Conservation (phyloP, 2,888 invertebrate genomes). For the Monoplex corrugatus region DNA sequence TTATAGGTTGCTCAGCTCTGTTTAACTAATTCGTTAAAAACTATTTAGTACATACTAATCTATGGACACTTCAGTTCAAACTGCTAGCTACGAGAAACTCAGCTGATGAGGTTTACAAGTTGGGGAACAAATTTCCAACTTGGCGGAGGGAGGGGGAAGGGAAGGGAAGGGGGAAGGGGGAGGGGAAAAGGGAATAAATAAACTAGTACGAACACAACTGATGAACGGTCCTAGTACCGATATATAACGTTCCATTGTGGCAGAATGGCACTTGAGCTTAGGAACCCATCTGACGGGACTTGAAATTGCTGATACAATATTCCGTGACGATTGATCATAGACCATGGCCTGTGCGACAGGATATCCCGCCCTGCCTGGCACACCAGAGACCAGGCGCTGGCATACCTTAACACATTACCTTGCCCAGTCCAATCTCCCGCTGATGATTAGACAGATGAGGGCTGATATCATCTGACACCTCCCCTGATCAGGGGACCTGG, state of each 20-base stretch:
- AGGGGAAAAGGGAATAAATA: neutral
- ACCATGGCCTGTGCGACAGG: no score
- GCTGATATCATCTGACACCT: constrained; percentile 45
- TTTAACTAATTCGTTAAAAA: neutral
- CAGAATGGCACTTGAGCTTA: neutral
- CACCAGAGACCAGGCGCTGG: neutral
- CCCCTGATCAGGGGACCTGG: neutral
- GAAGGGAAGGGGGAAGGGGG: neutral
- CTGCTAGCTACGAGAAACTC: neutral
- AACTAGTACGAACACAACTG: neutral
- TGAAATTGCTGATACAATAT: constrained; percentile 1
- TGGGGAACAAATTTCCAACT: no score
- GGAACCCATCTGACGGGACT: neutral
- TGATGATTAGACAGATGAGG: constrained; percentile 37
- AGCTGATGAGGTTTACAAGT: neutral
- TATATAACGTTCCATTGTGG: neutral
- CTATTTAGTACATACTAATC: neutral
- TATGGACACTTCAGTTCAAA: neutral
- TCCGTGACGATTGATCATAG: constrained; percentile 10
- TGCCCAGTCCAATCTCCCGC: neutral
- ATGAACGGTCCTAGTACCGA: neutral
- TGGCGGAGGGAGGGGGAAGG: neutral
- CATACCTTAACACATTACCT: constrained; percentile 30
- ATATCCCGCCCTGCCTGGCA: neutral
- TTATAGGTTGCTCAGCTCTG: no score